These are phyloP conservation scores for Kryphioiulus occultus DNA, from an alignment of 2,888 invertebrate species.

Conservation along the genomic window DNA sequence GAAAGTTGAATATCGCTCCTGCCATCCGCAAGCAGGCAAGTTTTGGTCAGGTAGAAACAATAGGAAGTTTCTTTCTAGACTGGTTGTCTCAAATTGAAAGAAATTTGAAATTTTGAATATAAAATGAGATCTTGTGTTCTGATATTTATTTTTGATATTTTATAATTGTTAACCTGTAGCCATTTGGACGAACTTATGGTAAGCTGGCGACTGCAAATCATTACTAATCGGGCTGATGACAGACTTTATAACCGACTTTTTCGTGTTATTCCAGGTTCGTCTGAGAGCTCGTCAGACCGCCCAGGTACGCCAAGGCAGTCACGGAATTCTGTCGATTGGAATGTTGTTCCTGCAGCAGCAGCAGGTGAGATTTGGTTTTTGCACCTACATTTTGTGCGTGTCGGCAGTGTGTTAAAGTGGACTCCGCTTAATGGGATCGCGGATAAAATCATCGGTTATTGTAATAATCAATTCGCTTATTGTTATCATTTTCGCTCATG, in stretches of 20 bases:
- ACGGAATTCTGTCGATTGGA: slow-evolving; percentile 46
- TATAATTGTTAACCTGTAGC: not conserved
- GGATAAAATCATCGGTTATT: too few species aligned
- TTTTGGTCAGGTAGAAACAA: not conserved
- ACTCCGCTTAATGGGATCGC: too few species aligned
- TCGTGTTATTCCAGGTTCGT: not conserved
- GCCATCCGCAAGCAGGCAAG: slow-evolving; percentile 82
- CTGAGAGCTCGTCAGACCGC: slow-evolving; percentile 27
- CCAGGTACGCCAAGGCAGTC: not conserved
- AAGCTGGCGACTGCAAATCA: not conserved
- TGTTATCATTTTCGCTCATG: too few species aligned
- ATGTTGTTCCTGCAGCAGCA: slow-evolving; percentile 33
- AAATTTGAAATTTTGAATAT: not conserved
- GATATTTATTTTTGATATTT: slow-evolving; percentile 19
- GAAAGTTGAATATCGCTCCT: slow-evolving; percentile 85
- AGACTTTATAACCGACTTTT: not conserved
- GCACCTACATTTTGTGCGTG: too few species aligned
- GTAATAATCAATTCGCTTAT: too few species aligned
- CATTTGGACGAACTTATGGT: slow-evolving; percentile 48
- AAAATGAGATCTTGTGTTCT: not conserved
- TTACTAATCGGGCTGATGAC: too few species aligned
- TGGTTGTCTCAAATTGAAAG: not conserved
- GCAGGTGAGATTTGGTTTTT: not conserved
- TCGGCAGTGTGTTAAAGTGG: too few species aligned
- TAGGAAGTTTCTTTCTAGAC: not conserved